These are phyloP conservation scores for Sycophila sp. DNA, from an alignment of 1,140 invertebrate species.

Conservation along the genomic window DNA sequence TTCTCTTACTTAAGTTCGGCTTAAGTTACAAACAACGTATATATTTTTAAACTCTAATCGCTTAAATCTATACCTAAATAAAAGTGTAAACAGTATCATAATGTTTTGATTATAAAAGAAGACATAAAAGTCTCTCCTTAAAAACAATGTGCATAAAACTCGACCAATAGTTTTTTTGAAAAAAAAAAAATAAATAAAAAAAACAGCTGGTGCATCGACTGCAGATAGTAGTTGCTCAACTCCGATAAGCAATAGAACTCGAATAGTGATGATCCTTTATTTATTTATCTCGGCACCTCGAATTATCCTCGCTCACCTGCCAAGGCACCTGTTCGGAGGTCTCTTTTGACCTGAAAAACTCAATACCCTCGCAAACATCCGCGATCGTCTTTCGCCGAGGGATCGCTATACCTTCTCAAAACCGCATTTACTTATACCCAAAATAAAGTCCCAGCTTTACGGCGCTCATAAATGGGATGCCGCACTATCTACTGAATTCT, in stretches of 20 bases:
- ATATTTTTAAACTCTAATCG: too few species aligned
- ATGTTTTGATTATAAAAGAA: too few species aligned
- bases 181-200: background rate
- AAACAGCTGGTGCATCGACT: too few species aligned
- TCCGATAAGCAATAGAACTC: background rate
- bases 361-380: constrained; percentile 24
- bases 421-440: too few species aligned
- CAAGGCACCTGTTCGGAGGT: constrained; percentile 9
- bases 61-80: too few species aligned
- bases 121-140: too few species aligned
- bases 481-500: background rate
- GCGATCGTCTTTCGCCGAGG: background rate
- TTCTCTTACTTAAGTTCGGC: too few species aligned
- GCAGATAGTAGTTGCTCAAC: too few species aligned
- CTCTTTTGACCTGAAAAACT: constrained; percentile 16
- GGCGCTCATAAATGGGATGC: background rate
- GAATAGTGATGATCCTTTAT: background rate
- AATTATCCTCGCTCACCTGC: constrained; percentile 17
- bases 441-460: constrained; percentile 10
- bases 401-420: constrained; percentile 21
- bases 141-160: too few species aligned
- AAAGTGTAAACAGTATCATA: too few species aligned
- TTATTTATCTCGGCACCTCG: background rate
- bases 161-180: too few species aligned
- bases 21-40: too few species aligned